Evolutionary conservation across 1,140 invertebrate genomes (phyloP).

Genomic region (Mylabris phalerata): DNA sequence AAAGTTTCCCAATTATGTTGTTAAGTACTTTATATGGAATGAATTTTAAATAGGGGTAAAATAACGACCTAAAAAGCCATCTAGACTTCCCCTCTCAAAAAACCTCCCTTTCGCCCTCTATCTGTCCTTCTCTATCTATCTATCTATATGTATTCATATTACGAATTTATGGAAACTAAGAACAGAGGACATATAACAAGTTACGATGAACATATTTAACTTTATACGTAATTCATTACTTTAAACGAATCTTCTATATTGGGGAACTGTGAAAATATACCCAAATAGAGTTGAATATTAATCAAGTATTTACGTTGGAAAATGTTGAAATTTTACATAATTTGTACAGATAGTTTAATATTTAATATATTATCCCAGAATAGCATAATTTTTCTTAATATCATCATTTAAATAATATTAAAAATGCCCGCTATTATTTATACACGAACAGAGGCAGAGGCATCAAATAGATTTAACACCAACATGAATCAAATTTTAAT

Average conservation of each 20-base stretch:
- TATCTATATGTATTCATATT: constrained; percentile 18
- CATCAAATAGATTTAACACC: not conserved
- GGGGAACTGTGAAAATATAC: not conserved
- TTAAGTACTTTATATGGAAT: constrained; percentile 24
- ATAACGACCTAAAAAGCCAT: not conserved
- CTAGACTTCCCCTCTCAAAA: too few relatives aligned
- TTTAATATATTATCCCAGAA: too few relatives aligned
- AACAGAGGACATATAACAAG: not conserved
- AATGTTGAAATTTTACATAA: too few relatives aligned
- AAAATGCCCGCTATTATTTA: not conserved
- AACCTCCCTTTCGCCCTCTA: not conserved
- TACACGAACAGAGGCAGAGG: not conserved
- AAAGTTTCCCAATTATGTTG: constrained; percentile 26
- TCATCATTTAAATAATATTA: not conserved
- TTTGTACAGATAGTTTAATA: too few relatives aligned
- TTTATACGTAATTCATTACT: constrained; percentile 7
- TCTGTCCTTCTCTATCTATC: constrained; percentile 15
- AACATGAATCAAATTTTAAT: constrained; percentile 12
- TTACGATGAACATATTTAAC: constrained; percentile 19
- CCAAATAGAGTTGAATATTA: not conserved
- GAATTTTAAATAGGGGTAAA: constrained; percentile 24
- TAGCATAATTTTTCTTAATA: too few relatives aligned
- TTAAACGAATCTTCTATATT: not conserved
- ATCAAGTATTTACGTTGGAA: too few relatives aligned
- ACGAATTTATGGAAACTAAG: constrained; percentile 18